phyloP scores from a whole-genome alignment of 2,888 invertebrate species.

The Iselma pallidipennis region DNA sequence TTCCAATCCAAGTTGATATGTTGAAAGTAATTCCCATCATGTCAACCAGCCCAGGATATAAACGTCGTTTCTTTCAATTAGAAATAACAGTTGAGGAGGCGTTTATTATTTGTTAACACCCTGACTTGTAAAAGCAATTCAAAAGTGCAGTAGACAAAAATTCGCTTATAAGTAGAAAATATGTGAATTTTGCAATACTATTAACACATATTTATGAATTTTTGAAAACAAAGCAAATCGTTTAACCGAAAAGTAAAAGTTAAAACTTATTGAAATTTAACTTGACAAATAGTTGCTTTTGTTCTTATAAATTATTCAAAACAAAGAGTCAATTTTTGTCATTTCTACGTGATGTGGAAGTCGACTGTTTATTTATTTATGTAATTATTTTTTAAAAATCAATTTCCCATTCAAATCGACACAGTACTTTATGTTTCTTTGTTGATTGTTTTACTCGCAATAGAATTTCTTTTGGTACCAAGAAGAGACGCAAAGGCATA shows the following conservation, averaged over 20 bases:
- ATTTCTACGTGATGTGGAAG: background rate
- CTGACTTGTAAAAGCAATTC: background rate
- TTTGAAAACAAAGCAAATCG: background rate
- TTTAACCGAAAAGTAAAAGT: too few species aligned
- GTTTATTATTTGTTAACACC: background rate
- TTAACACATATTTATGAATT: too few species aligned
- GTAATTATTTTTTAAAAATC: background rate
- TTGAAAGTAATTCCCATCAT: background rate
- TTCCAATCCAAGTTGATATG: background rate
- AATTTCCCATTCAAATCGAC: background rate
- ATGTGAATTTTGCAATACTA: too few species aligned
- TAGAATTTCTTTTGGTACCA: too few species aligned
- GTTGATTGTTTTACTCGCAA: too few species aligned
- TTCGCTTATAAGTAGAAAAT: background rate
- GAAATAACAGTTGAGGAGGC: background rate
- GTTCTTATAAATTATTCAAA: background rate
- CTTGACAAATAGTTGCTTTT: background rate
- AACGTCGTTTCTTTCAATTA: background rate
- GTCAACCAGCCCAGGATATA: background rate
- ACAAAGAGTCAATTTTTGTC: too few species aligned
- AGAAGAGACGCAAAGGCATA: too few species aligned
- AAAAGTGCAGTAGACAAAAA: background rate
- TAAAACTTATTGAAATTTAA: background rate
- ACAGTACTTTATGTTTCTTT: too few species aligned
- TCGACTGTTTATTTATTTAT: background rate